Evolutionary conservation across 2,113 vertebrate species (phyloP).

Genomic region (Tamias sibiricus): DNA sequence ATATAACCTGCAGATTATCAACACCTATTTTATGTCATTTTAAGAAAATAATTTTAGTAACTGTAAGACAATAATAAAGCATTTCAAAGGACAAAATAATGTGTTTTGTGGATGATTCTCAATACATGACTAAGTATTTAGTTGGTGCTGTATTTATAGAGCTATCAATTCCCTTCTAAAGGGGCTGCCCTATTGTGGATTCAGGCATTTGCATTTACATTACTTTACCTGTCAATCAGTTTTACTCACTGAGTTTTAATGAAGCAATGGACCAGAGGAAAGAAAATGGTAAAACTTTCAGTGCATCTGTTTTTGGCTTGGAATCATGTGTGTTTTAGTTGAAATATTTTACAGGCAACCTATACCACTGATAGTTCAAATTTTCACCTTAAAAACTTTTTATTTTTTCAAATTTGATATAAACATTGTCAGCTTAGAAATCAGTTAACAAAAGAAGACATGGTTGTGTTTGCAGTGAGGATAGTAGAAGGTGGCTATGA

Average conservation of each 20-base stretch:
- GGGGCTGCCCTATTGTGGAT: neutral
- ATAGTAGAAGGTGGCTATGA: neutral
- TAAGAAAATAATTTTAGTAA: conserved; percentile 43
- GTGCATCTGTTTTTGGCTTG: neutral
- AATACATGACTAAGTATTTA: conserved; percentile 40
- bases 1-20: conserved; percentile 60
- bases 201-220: conserved; percentile 67
- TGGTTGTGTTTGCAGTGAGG: neutral
- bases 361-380: neutral
- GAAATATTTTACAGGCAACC: neutral
- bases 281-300: conserved; percentile 21
- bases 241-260: conserved; percentile 59
- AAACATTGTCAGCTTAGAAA: conserved; percentile 1
- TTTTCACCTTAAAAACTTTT: neutral
- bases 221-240: conserved; percentile 62
- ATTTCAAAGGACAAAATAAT: conserved; percentile 50
- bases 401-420: neutral
- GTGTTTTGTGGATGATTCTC: neutral
- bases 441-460: neutral
- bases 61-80: conserved; percentile 32
- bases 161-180: conserved; percentile 43
- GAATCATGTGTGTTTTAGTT: neutral
- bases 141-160: conserved; percentile 18
- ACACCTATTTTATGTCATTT: conserved; percentile 43
- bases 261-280: conserved; percentile 28